Percentiles rank a stretch among this genome's conserved stretches.
Evolutionary conservation across 2,888 invertebrate species (phyloP).

Genomic region (Prosopocoilus inquinatus): DNA sequence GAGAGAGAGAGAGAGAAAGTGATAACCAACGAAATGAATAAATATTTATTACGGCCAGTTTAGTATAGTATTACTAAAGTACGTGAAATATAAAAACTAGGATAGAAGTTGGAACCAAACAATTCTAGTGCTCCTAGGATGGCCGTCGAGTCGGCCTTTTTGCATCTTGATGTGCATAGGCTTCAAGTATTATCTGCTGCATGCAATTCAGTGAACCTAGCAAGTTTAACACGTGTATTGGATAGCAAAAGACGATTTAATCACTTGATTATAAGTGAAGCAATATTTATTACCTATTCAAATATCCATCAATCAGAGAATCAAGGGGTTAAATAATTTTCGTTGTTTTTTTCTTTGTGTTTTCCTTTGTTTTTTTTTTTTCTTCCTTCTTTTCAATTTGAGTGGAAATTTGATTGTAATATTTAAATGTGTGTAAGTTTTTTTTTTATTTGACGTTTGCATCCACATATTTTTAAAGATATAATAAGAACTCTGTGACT

Average conservation of each 20-base stretch:
- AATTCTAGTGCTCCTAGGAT: constrained; percentile 45
- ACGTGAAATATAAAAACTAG: constrained; percentile 39
- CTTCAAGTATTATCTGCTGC: constrained; percentile 48
- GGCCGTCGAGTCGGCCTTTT: constrained; percentile 40
- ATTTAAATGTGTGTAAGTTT: background rate
- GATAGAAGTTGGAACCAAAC: constrained; percentile 50
- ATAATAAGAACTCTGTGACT: constrained; percentile 48
- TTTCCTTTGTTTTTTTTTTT: constrained; percentile 1
- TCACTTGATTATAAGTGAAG: background rate
- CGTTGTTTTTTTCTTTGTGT: background rate
- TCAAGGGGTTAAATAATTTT: constrained; percentile 18
- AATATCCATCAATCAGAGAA: constrained; percentile 2
- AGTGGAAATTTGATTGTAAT: constrained; percentile 2
- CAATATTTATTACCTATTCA: constrained; percentile 1
- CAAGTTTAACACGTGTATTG: constrained; percentile 36
- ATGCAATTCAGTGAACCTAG: constrained; percentile 48
- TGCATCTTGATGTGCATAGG: constrained; percentile 50
- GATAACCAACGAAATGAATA: constrained; percentile 38
- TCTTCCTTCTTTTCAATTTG: background rate
- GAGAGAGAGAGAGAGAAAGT: too few species aligned
- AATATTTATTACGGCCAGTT: constrained; percentile 62
- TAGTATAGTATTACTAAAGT: constrained; percentile 63
- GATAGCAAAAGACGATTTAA: background rate
- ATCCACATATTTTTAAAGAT: constrained; percentile 38
- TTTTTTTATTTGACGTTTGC: constrained; percentile 35